Base-by-base conservation (phyloP, 2,888 invertebrate genomes). In the Zaprionus obscuricornis region DNA sequence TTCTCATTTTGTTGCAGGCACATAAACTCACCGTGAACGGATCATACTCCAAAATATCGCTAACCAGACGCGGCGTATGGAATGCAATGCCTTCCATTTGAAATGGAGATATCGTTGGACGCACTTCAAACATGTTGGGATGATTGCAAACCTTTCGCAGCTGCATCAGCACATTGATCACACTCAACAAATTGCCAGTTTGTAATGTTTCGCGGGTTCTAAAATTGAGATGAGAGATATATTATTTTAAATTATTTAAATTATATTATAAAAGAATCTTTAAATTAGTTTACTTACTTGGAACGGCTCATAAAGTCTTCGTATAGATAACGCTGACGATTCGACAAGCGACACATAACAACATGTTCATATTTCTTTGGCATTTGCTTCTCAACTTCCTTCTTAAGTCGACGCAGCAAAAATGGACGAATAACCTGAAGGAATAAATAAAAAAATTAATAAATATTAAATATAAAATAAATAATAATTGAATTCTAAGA, bases 261-360 rank as follows among this genome's bases (percentile, higher is more conserved):
- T 17, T 22, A 22, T 7, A 22, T 36, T 7, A 7, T 11, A 10
- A 5, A 4, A 2, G 0, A 8, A 0, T 3, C 6, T 24, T 17
- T 7, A 1, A 3, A 0, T 2, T 27, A 7, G 3, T 6, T 3
- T 22, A 92, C 94, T 92, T 91, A 96, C 96, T 96, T 96, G 87
- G 98, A 94, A 85, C 97, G 94, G 47, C 97, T 95, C 98, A 99
- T 99, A 91, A 99, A 99, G 91, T 99, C 99, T 91, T 99, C 99
- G 91, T 99, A 99, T 57, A 99, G 93, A 92, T 94, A 98, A 67
- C 99, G 93, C 91, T 99, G 99, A 26, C 99, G 93, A 91, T 98
- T 98, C 26, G 99, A 97, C 75, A 99, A 92, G 42, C 97, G 93
- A 88, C 98, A 98, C 93, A 97, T 93, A 16, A 98, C 92, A 72